A percentile compares a stretch with the other conserved stretches of the same genome.
Evolutionary conservation across 1,140 invertebrate genomes (phyloP).

Genomic region (Acromyrmex heyeri): DNA sequence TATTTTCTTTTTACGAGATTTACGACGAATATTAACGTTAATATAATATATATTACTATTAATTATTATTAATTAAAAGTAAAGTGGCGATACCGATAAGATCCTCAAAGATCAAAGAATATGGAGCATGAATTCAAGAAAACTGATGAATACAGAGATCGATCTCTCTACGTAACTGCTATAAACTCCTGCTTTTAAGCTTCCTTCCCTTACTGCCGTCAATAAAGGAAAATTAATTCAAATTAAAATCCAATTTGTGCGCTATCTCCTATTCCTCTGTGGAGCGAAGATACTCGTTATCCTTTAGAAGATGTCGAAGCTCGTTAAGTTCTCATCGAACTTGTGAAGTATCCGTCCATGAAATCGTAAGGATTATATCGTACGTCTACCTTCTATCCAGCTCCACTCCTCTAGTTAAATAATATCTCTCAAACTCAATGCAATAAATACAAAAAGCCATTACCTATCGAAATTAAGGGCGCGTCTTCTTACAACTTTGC

Average conservation of each 20-base stretch:
- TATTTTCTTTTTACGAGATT: not conserved
- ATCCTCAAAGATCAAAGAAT: slow-evolving; percentile 44
- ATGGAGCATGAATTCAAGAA: slow-evolving; percentile 34
- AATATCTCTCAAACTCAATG: slow-evolving; percentile 40
- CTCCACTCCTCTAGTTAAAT: slow-evolving; percentile 36
- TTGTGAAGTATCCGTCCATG: slow-evolving; percentile 65
- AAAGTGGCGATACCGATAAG: not conserved
- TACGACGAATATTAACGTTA: not conserved
- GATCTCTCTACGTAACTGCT: slow-evolving; percentile 64
- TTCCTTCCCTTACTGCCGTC: slow-evolving; percentile 50
- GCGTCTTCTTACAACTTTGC: slow-evolving; percentile 37
- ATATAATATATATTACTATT: not conserved
- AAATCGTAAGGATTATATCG: slow-evolving; percentile 57
- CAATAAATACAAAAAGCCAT: slow-evolving; percentile 57
- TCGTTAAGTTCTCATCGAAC: slow-evolving; percentile 76
- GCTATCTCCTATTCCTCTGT: slow-evolving; percentile 64
- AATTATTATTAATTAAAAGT: slow-evolving; percentile 31
- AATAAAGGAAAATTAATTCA: slow-evolving; percentile 77
- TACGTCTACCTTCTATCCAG: slow-evolving; percentile 37
- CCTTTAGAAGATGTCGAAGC: slow-evolving; percentile 69
- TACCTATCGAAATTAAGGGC: slow-evolving; percentile 44
- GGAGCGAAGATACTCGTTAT: slow-evolving; percentile 72
- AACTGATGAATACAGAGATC: slow-evolving; percentile 55
- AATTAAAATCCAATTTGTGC: slow-evolving; percentile 77
- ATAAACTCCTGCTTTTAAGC: slow-evolving; percentile 68